phyloP scores from a whole-genome alignment of 2,888 invertebrate genomes.

The Tridacna crocea region DNA sequence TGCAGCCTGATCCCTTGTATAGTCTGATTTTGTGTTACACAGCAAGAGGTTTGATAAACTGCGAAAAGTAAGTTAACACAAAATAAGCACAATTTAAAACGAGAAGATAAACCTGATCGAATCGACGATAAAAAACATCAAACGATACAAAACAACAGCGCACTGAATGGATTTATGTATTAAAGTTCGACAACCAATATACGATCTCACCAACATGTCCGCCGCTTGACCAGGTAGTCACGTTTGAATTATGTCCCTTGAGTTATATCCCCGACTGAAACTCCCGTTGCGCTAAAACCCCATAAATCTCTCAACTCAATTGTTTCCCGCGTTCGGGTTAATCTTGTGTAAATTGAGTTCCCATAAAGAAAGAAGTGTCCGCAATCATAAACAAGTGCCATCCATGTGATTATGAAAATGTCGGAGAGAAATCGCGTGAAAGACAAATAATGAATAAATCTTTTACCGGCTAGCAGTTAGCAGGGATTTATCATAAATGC shows the following conservation, averaged over 20 bases:
- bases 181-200: conserved; percentile 1
- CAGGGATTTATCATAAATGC: too few relatives aligned
- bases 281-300: conserved; percentile 3
- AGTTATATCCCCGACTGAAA: neutral
- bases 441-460: neutral
- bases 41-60: too few relatives aligned
- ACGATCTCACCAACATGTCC: neutral
- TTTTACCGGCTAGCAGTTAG: neutral
- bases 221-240: neutral
- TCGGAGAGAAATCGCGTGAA: conserved; percentile 7
- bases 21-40: too few relatives aligned
- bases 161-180: neutral
- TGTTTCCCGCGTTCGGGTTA: conserved; percentile 29
- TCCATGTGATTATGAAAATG: neutral
- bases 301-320: conserved; percentile 22
- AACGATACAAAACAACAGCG: too few relatives aligned
- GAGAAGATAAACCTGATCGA: too few relatives aligned
- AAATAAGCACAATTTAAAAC: too few relatives aligned
- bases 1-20: too few relatives aligned
- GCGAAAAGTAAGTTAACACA: too few relatives aligned
- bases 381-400: conserved; percentile 11
- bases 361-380: conserved; percentile 36
- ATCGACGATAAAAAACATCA: too few relatives aligned
- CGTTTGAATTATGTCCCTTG: conserved; percentile 17
- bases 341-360: conserved; percentile 40